Conservation (phyloP, 92 coral and sea anemone genomes). For the Metridium senile region DNA sequence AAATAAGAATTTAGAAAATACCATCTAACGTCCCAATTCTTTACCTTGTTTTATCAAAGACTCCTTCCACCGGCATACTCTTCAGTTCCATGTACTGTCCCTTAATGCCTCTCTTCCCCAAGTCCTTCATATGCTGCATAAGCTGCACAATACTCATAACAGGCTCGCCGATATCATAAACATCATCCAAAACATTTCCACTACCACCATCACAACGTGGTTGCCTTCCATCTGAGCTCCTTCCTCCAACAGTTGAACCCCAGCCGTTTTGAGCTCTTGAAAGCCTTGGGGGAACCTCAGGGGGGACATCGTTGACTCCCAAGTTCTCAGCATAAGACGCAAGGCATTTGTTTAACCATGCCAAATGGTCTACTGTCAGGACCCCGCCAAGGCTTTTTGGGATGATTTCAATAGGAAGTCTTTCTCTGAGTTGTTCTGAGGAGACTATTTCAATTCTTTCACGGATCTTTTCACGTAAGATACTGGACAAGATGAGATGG, state of each 20-base stretch:
- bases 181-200: neutral
- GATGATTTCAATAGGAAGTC: slow-evolving; percentile 67
- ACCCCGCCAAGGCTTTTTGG: slow-evolving; percentile 76
- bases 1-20: no score
- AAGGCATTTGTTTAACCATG: slow-evolving; percentile 76
- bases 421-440: slow-evolving; percentile 52
- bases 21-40: neutral
- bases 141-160: slow-evolving; percentile 73
- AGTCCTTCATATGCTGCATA: slow-evolving; percentile 70
- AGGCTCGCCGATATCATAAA: slow-evolving; percentile 54
- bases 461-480: slow-evolving; percentile 83
- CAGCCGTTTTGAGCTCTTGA: slow-evolving; percentile 7
- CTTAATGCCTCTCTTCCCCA: slow-evolving; percentile 71
- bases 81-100: slow-evolving; percentile 67
- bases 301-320: slow-evolving; percentile 42
- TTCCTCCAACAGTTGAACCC: slow-evolving; percentile 13
- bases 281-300: slow-evolving; percentile 8
- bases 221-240: slow-evolving; percentile 19
- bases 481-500: slow-evolving; percentile 72
- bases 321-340: slow-evolving; percentile 57
- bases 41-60: slow-evolving; percentile 68
- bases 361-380: slow-evolving; percentile 68
- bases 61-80: slow-evolving; percentile 58
- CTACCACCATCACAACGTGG: slow-evolving; percentile 29
- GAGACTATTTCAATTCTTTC: slow-evolving; percentile 83